Evolutionary conservation across 2,113 vertebrate genomes (phyloP), one percentile per base, ranked within the genome.

Genomic region (Emberiza fucata): DNA sequence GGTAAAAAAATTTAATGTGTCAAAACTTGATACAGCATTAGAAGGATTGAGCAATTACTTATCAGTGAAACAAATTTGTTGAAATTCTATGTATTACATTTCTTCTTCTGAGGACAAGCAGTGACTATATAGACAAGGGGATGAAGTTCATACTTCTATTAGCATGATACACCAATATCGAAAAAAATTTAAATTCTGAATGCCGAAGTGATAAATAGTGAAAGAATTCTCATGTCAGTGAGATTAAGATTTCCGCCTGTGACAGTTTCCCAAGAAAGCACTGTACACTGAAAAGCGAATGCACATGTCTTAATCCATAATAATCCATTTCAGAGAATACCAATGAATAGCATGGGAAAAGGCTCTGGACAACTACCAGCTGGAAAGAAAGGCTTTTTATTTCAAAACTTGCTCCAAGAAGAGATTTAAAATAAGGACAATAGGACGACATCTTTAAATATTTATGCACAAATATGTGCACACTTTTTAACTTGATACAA

Each of bases 211-310:
- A 96, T 92, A 95, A 92, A 96, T 39, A 94, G 70, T 53, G 81
- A 92, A 77, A 92, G 35, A 80, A 88, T 88, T 83, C 65, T 96
- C 29, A 64, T 78, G 73, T 61, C 91, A 85, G 33, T 50, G 37
- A 93, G 95, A 75, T 70, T 56, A 57, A 22, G 31, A 95, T 94
- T 93, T 89, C 83, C 61, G 86, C 59, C 50, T 45, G 37, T 86
- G 66, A 87, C 22, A 51, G 71, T 81, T 97, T 81, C 86, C 82
- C 81, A 94, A 89, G 51, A 96, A 94, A 94, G 82, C 14, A 86
- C 45, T 31, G 65, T 51, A 87, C n/a, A 69, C 44, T 29, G 90
- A 81, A 96, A 81, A 79, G 78, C 51, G 95, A 95, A 85, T 84
- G 86, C 60, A 85, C 47, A 80, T 47, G 84, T 75, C 82, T 92